phyloP scores from a whole-genome alignment of 2,888 invertebrate species.

The Melieria omissa region DNA sequence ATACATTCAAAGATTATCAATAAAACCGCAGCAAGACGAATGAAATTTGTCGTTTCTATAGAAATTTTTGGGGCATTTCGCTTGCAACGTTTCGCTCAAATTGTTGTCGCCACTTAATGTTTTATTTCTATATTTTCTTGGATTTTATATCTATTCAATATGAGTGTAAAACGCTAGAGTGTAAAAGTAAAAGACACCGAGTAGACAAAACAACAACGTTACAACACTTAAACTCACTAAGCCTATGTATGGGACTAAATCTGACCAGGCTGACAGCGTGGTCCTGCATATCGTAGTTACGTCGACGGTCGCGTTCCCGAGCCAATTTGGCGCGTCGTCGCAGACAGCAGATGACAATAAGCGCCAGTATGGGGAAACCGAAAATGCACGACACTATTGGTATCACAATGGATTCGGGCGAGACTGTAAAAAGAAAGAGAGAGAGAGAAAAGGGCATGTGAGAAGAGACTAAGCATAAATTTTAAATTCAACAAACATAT shows the following conservation, averaged over 20 bases:
- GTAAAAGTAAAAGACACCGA: too few relatives aligned
- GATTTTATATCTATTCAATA: background rate
- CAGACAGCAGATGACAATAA: conserved; percentile 88
- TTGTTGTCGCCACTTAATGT: too few relatives aligned
- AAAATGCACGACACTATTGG: conserved; percentile 91
- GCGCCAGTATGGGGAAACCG: conserved; percentile 86
- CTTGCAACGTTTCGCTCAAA: background rate
- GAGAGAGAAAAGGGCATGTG: background rate
- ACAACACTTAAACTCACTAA: conserved; percentile 71
- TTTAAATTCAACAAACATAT: conserved; percentile 12
- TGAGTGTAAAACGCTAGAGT: background rate
- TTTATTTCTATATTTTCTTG: background rate
- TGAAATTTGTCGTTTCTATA: background rate
- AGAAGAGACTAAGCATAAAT: background rate
- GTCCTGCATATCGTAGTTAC: conserved; percentile 84
- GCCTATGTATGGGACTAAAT: conserved; percentile 77
- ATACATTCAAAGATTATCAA: background rate
- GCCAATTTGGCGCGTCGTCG: conserved; percentile 85
- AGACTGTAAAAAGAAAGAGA: conserved; percentile 72
- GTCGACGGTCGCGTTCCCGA: conserved; percentile 81
- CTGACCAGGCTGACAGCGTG: conserved; percentile 86
- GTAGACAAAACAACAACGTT: conserved; percentile 33
- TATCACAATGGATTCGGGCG: conserved; percentile 87
- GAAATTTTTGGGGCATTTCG: background rate
- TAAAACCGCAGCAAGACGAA: background rate